Percentiles rank a stretch among this genome's conserved stretches.
Evolutionary conservation across 2,113 vertebrate species (phyloP).

Genomic region (Chiloscyllium plagiosum): DNA sequence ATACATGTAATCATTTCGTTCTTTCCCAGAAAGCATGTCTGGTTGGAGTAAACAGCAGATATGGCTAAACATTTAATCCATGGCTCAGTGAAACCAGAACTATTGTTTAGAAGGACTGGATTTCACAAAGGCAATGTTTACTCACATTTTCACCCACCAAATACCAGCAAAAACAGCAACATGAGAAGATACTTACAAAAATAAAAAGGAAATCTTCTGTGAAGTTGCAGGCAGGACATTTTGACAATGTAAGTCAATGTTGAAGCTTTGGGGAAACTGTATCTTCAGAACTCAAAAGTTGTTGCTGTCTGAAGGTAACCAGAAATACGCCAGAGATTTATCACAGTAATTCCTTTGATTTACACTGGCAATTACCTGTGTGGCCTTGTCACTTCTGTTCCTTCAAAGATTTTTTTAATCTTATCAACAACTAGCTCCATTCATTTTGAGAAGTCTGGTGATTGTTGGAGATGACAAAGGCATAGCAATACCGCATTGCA

Average conservation of each 20-base stretch:
- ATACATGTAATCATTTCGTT: neutral
- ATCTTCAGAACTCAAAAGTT: neutral
- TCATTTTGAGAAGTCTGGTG: conserved; percentile 14
- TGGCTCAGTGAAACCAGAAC: neutral
- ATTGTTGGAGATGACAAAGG: neutral
- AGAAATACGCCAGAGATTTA: neutral
- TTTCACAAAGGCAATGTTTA: neutral
- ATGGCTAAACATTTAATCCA: neutral
- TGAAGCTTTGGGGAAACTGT: neutral
- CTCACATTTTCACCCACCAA: neutral
- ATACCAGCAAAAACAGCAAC: neutral
- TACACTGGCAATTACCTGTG: neutral
- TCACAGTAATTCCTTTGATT: neutral
- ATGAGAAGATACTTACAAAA: neutral
- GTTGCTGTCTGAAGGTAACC: neutral
- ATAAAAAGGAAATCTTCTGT: neutral
- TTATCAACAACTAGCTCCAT: neutral
- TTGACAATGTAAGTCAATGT: neutral
- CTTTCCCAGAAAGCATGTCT: neutral
- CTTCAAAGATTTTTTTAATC: neutral
- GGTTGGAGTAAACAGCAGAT: neutral
- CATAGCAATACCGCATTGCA: neutral
- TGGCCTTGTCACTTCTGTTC: neutral
- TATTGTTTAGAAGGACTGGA: neutral
- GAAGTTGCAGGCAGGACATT: neutral